These are phyloP conservation scores for Anthoscopus minutus DNA, from an alignment of 2,113 vertebrate genomes.

Conservation along the genomic window DNA sequence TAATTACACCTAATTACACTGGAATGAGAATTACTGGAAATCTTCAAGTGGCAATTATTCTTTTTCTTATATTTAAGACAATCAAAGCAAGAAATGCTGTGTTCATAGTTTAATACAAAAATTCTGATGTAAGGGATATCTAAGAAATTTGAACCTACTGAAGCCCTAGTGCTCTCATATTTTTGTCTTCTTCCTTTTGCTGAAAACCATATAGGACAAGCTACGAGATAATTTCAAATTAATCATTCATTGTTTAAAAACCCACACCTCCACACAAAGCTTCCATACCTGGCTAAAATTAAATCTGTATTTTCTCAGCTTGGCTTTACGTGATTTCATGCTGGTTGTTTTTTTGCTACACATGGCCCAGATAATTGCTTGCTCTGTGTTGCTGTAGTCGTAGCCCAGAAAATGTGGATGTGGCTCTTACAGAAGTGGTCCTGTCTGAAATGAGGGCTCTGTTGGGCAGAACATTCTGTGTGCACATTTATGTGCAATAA, in stretches of 20 bases:
- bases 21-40: not conserved
- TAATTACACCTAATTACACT: slow-evolving; percentile 9
- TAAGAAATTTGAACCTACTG: not conserved
- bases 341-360: not conserved
- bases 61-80: not conserved
- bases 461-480: not conserved
- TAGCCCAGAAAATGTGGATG: not conserved
- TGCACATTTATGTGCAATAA: not conserved
- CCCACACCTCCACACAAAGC: not conserved
- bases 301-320: not conserved
- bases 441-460: not conserved
- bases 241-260: not conserved
- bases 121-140: not conserved
- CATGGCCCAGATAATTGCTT: not conserved
- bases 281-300: not conserved
- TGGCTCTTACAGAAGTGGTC: not conserved
- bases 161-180: not conserved
- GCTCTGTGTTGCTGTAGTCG: not conserved
- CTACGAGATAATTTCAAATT: not conserved
- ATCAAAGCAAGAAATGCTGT: not conserved
- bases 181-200: not conserved
- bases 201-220: not conserved
- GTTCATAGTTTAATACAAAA: not conserved
- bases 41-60: slow-evolving; percentile 7
- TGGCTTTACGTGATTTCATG: not conserved